These are phyloP conservation scores for Dromius quadrimaculatus DNA, from an alignment of 2,888 invertebrate species.

Conservation along the genomic window DNA sequence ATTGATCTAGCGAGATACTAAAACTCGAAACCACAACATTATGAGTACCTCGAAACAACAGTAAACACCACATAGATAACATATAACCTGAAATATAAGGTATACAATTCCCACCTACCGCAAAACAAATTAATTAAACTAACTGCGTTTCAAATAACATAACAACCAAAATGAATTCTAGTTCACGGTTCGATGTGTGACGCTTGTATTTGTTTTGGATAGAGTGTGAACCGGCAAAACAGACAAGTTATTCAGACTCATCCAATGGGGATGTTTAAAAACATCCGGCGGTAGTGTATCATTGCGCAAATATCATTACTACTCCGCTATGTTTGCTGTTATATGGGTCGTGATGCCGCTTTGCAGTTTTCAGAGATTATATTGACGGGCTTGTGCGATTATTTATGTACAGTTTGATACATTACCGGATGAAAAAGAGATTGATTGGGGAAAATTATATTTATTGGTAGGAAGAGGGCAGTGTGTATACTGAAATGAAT, in stretches of 20 bases:
- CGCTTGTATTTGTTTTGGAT: slow-evolving; percentile 37
- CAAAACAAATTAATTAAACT: slow-evolving; percentile 41
- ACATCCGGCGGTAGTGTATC: slow-evolving; percentile 31
- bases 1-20: too few relatives aligned
- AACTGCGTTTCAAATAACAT: slow-evolving; percentile 40
- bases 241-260: slow-evolving; percentile 29
- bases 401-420: slow-evolving; percentile 32
- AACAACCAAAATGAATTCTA: slow-evolving; percentile 36
- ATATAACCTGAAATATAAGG: slow-evolving; percentile 11
- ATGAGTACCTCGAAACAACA: slow-evolving; percentile 15
- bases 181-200: slow-evolving; percentile 41
- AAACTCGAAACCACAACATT: too few relatives aligned
- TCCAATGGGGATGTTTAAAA: slow-evolving; percentile 23
- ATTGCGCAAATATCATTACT: slow-evolving; percentile 33
- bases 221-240: slow-evolving; percentile 33
- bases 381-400: slow-evolving; percentile 7
- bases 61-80: slow-evolving; percentile 35
- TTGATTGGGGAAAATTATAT: slow-evolving; percentile 38
- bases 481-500: background rate
- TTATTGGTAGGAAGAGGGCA: slow-evolving; percentile 22
- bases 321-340: slow-evolving; percentile 26
- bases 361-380: slow-evolving; percentile 16
- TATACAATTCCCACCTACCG: slow-evolving; percentile 16
- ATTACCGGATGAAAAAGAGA: slow-evolving; percentile 22
- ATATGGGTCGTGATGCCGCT: slow-evolving; percentile 25